Evolutionary conservation across 2,888 invertebrate genomes (phyloP), one percentile per base, ranked within the genome.

Genomic region (Neoascia interrupta): DNA sequence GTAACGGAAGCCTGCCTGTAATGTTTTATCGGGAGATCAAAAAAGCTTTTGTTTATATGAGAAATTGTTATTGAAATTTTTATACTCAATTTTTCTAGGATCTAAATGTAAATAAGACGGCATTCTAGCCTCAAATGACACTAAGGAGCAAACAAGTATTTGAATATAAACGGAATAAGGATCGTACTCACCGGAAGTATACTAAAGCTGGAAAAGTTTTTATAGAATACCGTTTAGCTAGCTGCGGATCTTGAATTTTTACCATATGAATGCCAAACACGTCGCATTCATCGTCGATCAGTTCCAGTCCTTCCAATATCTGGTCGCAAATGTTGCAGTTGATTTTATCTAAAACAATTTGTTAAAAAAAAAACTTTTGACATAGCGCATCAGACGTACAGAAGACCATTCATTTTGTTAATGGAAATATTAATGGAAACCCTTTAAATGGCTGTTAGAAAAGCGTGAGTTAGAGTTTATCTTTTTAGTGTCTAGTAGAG

Each of bases 181-280:
- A n/a, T n/a, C n/a, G n/a, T n/a, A 43, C 45, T 84, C 92, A 95
- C 90, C 95, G 92, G 88, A 96, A 96, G 87, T 97, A 97, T 0
- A 97, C 96, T 85, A 97, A 91, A 8, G 97, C 97, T 1, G 97
- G 97, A 88, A 96, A 97, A 56, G 97, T 97, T 88, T 97, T 97
- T 76, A 97, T 97, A 74, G 96, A 96, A 89, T 97, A 97, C 83
- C 96, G 91, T 87, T 97, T 97, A 4, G 97, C 97, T 72, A 97
- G 88, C 85, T 95, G 95, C 0, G 95, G 94, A 89, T 97, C 97
- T 88, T 95, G 95, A 84, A 97, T 97, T 86, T 96, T 95, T 0
- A 97, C 97, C 92, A 97, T 93, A 84, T 97, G 96, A 83, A 97
- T 97, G 49, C 97, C 97, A 86, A 94, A 97, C 0, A 96, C 94